Evolutionary conservation across 2,113 vertebrate genomes (phyloP).

Genomic region (Stegostoma tigrinum): DNA sequence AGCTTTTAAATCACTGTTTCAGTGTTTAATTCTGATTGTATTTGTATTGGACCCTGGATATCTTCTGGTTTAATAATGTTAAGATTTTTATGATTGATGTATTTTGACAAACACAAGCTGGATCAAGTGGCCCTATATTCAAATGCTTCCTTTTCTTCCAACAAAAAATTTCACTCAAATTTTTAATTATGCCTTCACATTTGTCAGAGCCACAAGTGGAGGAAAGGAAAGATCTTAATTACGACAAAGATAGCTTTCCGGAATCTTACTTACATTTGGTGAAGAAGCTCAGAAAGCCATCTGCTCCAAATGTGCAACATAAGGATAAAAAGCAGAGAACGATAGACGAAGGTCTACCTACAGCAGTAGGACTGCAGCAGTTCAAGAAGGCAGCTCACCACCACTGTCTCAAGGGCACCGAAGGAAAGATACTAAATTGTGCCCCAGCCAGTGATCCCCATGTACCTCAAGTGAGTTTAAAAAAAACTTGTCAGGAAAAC

Average conservation of each 20-base stretch:
- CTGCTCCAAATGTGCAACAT: not conserved
- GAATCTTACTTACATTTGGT: not conserved
- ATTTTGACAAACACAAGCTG: not conserved
- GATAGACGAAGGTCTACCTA: too few species aligned
- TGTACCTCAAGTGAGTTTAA: too few species aligned
- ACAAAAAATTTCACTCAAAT: not conserved
- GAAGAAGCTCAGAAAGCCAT: not conserved
- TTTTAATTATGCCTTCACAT: not conserved
- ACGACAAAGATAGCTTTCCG: not conserved
- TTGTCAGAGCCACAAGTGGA: not conserved
- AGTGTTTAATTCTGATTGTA: not conserved
- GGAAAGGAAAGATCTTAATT: not conserved
- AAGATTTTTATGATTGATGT: not conserved
- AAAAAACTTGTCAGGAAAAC: too few species aligned
- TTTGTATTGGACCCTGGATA: not conserved
- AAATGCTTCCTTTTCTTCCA: not conserved
- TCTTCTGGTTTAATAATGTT: not conserved
- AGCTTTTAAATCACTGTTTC: not conserved
- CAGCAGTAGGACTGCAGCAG: too few species aligned
- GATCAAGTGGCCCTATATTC: not conserved
- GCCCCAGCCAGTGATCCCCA: too few species aligned
- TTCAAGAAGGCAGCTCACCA: too few species aligned
- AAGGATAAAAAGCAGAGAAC: not conserved
- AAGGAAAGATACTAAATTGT: too few species aligned
- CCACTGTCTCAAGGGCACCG: too few species aligned